Evolutionary conservation across 2,888 invertebrate species (phyloP), one percentile per base, ranked within the genome.

Genomic region (Philonicus albiceps): DNA sequence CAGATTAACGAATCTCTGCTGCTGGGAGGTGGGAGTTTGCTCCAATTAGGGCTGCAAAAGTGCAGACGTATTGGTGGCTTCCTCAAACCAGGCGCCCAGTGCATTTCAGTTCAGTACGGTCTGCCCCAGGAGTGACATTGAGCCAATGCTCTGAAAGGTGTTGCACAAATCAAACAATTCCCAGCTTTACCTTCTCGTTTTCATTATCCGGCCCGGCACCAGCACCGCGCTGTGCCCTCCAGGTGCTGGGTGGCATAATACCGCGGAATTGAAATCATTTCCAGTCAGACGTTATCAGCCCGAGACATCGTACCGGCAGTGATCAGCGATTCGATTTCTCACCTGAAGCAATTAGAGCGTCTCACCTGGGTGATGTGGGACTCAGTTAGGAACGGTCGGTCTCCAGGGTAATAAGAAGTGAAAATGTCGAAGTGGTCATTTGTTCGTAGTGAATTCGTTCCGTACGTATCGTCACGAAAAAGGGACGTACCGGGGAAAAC

Each of bases 391-490:
- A 22, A 49, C n/a, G 16, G n/a, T 7, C n/a, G 16, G 49, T 4
- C n/a, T 19, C 2, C 16, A 49, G 49, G n/a, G 49, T n/a, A 64
- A 19, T 64, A 27, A 64, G 19, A 64, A 4, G 74, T 13, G 83
- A 83, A 64, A 31, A 89, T 89, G 89, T 89, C 89, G 27, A 89
- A 89, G 88, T 89, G 89, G 89, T 88, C 88, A 16, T 88, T 89
- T 86, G 81, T 89, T 78, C 89, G 88, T 22, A 87, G 88, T 64
- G 89, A 89, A 88, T 88, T 89, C n/a, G 86, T 89, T 72, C 88
- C 89, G 1, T 43, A 55, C n/a, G 13, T 85, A n/a, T 40, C 19
- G 2, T 22, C 19, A 8, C 74, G 85, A 74, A 85, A 31, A 3
- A 74, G 27, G 11, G 30, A 49, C 13, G 7, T 43, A 4, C 16